Percentiles rank a stretch among this genome's conserved stretches.
Conservation (phyloP, 2,797 vertebrate species). For the Acanthornis magna region DNA sequence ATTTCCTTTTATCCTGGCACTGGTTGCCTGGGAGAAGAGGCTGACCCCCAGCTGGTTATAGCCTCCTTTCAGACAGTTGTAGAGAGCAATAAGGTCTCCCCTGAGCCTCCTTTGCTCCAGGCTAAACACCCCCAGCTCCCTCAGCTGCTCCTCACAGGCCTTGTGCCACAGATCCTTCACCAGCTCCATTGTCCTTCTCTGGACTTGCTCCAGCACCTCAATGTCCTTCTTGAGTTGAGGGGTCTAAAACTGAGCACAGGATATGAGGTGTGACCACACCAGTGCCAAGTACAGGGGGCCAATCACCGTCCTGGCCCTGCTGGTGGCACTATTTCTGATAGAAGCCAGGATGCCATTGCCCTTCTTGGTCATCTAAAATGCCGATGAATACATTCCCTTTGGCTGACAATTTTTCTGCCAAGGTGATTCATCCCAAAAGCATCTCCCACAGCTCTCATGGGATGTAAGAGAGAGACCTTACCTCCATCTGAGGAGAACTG, state of each 20-base stretch:
- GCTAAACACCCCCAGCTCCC: not conserved
- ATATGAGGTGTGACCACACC: not conserved
- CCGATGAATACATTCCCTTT: not conserved
- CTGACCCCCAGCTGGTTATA: not conserved
- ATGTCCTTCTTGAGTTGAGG: not conserved
- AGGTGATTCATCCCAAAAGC: not conserved
- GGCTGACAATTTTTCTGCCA: not conserved
- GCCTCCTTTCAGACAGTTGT: not conserved
- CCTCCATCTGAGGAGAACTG: not conserved
- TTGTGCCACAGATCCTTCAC: not conserved
- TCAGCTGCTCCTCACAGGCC: not conserved
- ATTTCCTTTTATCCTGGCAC: not conserved
- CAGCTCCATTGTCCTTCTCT: not conserved
- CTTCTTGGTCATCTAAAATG: not conserved
- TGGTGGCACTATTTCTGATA: not conserved
- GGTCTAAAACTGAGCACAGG: not conserved
- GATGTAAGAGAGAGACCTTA: rapidly evolving
- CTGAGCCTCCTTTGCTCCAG: not conserved
- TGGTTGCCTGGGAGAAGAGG: not conserved
- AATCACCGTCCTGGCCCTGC: not conserved
- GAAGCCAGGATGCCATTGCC: not conserved
- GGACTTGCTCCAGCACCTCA: not conserved
- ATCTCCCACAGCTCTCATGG: not conserved
- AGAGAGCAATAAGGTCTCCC: not conserved
- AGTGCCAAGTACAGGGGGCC: not conserved